Percentiles rank a stretch among this genome's conserved stretches.
These are phyloP conservation scores for Peribatodes rhomboidaria DNA, from an alignment of 2,888 invertebrate species.

Conservation along the genomic window DNA sequence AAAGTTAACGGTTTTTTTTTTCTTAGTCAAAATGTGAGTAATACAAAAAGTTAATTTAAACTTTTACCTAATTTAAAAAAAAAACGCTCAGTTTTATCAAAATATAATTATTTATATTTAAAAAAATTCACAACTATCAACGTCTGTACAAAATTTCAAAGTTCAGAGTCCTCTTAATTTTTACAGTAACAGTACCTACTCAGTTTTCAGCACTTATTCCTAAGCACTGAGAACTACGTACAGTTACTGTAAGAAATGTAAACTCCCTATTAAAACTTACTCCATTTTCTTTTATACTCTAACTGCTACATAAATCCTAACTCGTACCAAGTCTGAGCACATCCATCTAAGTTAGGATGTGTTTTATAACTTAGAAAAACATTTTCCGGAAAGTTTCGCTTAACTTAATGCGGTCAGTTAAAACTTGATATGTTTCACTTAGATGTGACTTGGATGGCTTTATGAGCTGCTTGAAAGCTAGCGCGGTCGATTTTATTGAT, in stretches of 20 bases:
- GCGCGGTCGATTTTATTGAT: slow-evolving; percentile 34
- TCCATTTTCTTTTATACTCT: slow-evolving; percentile 39
- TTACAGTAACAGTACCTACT: neutral
- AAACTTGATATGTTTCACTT: slow-evolving; percentile 70
- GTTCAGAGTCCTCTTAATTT: neutral
- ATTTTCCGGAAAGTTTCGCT: slow-evolving; percentile 60
- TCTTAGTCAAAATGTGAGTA: too few relatives aligned
- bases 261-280: slow-evolving; percentile 42
- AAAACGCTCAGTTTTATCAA: too few relatives aligned
- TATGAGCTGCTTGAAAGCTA: slow-evolving; percentile 47
- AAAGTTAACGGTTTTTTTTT: too few relatives aligned
- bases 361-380: slow-evolving; percentile 64
- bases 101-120: too few relatives aligned
- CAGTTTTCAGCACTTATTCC: neutral
- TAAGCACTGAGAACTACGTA: too few relatives aligned
- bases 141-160: too few relatives aligned
- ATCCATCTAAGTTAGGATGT: slow-evolving; percentile 74
- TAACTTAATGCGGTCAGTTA: slow-evolving; percentile 68
- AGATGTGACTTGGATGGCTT: slow-evolving; percentile 61
- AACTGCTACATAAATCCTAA: slow-evolving; percentile 45
- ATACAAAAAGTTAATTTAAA: too few relatives aligned
- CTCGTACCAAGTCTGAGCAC: slow-evolving; percentile 64
- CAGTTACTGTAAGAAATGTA: slow-evolving; percentile 24
- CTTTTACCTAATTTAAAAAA: too few relatives aligned
- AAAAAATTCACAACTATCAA: too few relatives aligned